phyloP scores from a whole-genome alignment of 2,888 invertebrate species.

The Apocheima hispidaria region DNA sequence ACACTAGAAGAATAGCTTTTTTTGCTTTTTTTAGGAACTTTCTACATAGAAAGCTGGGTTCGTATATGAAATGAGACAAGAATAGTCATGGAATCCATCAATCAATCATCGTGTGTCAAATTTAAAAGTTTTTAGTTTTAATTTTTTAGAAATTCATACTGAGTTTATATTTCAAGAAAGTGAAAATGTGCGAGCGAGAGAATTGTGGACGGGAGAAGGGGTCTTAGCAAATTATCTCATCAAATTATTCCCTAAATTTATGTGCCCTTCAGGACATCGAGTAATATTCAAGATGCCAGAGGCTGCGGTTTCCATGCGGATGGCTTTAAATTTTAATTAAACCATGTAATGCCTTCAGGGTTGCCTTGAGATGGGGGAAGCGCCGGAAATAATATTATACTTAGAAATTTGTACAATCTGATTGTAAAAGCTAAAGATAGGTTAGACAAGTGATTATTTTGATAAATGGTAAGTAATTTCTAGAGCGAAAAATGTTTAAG shows the following conservation, averaged over 20 bases:
- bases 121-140: too few species aligned
- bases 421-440: neutral
- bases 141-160: too few species aligned
- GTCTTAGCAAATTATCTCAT: neutral
- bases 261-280: conserved; percentile 14
- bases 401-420: neutral
- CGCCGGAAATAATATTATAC: neutral
- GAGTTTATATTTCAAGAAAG: too few species aligned
- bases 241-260: conserved; percentile 3
- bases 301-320: conserved; percentile 39
- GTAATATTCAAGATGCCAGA: conserved; percentile 35
- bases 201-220: too few species aligned
- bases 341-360: conserved; percentile 27
- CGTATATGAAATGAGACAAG: too few species aligned
- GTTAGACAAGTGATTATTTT: neutral
- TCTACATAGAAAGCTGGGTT: too few species aligned
- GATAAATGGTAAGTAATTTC: neutral
- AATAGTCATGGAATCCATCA: too few species aligned
- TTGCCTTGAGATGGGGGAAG: conserved; percentile 8
- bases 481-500: too few species aligned
- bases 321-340: conserved; percentile 45
- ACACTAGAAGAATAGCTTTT: too few species aligned
- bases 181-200: too few species aligned
- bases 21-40: too few species aligned
- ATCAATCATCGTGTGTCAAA: too few species aligned